phyloP scores from a whole-genome alignment of 2,113 vertebrate genomes.

The rabbit (Oryctolagus cuniculus) region mOryCun1.1 NC_091441.1:101737501-101738000 shows the following conservation, averaged over 20 bases:
- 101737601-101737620: neutral
- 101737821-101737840: neutral
- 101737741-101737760: no score
- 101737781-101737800: neutral
- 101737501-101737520: neutral
- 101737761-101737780: no score
- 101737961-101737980: slow-evolving; percentile 20
- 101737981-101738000: slow-evolving; percentile 46
- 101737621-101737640: no score
- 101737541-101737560: neutral
- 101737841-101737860: slow-evolving; percentile 26
- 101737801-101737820: no score
- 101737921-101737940: slow-evolving; percentile 9
- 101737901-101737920: neutral
- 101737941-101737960: slow-evolving; percentile 18
- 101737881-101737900: neutral
- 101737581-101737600: neutral
- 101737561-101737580: slow-evolving; percentile 29
- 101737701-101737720: no score
- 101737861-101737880: neutral
- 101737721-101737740: no score
- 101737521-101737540: neutral
- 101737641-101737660: no score
- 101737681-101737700: no score
- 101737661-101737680: no score